Conservation (phyloP, 2,797 vertebrate species). For the Setipinna tenuifilis region DNA sequence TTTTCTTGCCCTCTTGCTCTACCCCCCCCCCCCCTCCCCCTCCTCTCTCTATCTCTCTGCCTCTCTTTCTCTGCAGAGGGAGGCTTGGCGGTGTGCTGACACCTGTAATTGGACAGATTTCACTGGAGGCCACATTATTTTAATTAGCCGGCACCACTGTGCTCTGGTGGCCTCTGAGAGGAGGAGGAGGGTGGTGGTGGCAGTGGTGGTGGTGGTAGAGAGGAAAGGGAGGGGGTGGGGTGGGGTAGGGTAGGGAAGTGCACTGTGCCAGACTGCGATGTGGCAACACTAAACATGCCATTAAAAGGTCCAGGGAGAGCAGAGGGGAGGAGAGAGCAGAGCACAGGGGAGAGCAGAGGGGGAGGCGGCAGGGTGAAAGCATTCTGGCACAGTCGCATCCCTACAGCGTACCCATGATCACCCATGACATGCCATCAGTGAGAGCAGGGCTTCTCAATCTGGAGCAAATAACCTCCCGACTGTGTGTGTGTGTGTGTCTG, state of each 20-base stretch:
- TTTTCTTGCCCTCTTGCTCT: background rate
- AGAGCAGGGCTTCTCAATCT: conserved; percentile 26
- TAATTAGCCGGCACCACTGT: conserved; percentile 67
- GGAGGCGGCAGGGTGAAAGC: background rate
- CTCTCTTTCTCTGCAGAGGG: conserved; percentile 30
- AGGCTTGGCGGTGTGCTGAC: conserved; percentile 38
- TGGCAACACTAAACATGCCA: conserved; percentile 17
- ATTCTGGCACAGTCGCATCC: background rate
- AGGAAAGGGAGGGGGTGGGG: conserved; percentile 5
- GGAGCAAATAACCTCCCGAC: conserved; percentile 33
- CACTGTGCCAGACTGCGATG: conserved; percentile 30
- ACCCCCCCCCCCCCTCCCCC: background rate
- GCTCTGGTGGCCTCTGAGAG: conserved; percentile 20
- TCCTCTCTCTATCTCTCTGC: background rate
- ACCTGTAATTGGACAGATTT: conserved; percentile 55
- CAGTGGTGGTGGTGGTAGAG: conserved; percentile 41
- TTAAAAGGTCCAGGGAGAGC: conserved; percentile 8
- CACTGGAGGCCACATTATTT: conserved; percentile 66
- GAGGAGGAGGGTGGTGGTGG: conserved; percentile 37
- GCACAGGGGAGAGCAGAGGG: background rate
- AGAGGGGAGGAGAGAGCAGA: background rate
- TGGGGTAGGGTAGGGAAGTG: conserved; percentile 36
- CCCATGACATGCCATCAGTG: conserved; percentile 30
- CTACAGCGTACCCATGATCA: background rate
- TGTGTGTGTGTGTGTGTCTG: background rate